phyloP scores from a whole-genome alignment of 2,888 invertebrate genomes.

The Cheilosia scutellata region DNA sequence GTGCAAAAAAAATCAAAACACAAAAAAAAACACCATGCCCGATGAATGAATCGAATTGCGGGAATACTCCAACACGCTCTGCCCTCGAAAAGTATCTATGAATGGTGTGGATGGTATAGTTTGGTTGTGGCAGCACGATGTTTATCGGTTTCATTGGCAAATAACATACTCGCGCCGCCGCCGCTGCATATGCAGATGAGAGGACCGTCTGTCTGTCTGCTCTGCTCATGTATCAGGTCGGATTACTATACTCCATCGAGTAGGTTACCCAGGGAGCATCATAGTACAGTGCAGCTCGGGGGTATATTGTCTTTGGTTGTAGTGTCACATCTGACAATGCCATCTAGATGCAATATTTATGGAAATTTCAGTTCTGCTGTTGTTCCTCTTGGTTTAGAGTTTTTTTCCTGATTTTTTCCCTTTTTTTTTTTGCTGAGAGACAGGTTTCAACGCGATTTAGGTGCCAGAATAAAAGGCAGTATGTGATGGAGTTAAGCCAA shows the following conservation, averaged over 20 bases:
- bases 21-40: conserved; percentile 19
- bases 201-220: conserved; percentile 15
- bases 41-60: conserved; percentile 71
- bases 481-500: neutral
- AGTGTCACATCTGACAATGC: conserved; percentile 75
- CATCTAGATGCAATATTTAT: conserved; percentile 75
- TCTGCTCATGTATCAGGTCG: conserved; percentile 52
- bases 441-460: conserved; percentile 25
- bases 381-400: neutral
- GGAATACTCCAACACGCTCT: conserved; percentile 46
- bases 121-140: conserved; percentile 66
- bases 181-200: conserved; percentile 54
- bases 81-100: conserved; percentile 69
- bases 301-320: conserved; percentile 62
- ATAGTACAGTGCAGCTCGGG: conserved; percentile 22
- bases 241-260: conserved; percentile 53
- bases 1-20: conserved; percentile 30
- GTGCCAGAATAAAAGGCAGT: conserved; percentile 15
- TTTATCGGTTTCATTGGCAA: conserved; percentile 74
- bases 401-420: neutral
- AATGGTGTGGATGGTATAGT: conserved; percentile 64
- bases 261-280: neutral
- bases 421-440: conserved; percentile 2
- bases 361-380: conserved; percentile 56
- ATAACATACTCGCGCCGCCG: conserved; percentile 49